These are phyloP conservation scores for Anodontia alba DNA, from an alignment of 2,888 invertebrate genomes.

Conservation along the genomic window DNA sequence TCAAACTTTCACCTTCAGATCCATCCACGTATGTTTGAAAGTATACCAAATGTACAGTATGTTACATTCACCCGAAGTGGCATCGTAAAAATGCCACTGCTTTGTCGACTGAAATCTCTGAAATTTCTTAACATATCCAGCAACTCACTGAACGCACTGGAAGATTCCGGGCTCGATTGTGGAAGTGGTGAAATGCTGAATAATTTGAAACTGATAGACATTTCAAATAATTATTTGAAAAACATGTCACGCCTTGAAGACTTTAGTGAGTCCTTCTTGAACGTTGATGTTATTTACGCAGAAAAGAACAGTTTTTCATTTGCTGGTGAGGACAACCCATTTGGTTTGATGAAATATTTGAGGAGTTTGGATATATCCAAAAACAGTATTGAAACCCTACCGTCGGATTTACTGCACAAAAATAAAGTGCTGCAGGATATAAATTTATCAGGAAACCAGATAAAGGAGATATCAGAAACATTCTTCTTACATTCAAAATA, in stretches of 20 bases:
- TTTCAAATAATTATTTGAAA: slow-evolving; percentile 46
- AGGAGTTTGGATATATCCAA: slow-evolving; percentile 41
- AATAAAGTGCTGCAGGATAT: slow-evolving; percentile 40
- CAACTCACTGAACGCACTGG: slow-evolving; percentile 38
- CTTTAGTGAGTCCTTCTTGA: slow-evolving; percentile 14
- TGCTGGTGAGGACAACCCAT: slow-evolving; percentile 19
- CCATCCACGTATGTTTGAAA: slow-evolving; percentile 40
- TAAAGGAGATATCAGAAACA: slow-evolving; percentile 26
- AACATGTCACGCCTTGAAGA: slow-evolving; percentile 29
- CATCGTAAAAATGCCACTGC: slow-evolving; percentile 33
- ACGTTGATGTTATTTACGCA: too few species aligned
- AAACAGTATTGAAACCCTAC: slow-evolving; percentile 43
- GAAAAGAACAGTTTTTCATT: too few species aligned
- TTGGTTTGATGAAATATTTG: slow-evolving; percentile 33
- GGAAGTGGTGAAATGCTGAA: neutral
- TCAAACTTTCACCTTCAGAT: slow-evolving; percentile 45
- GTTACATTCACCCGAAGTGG: slow-evolving; percentile 39
- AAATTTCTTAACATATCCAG: slow-evolving; percentile 42
- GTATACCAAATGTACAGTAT: slow-evolving; percentile 19
- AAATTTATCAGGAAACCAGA: slow-evolving; percentile 36
- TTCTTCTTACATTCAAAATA: slow-evolving; percentile 35
- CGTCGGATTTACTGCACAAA: slow-evolving; percentile 22
- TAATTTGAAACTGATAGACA: slow-evolving; percentile 36
- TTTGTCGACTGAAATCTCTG: slow-evolving; percentile 37
- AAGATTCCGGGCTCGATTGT: slow-evolving; percentile 18